phyloP scores from a whole-genome alignment of 2,888 invertebrate species.

The Callyntrura guangdongensis region DNA sequence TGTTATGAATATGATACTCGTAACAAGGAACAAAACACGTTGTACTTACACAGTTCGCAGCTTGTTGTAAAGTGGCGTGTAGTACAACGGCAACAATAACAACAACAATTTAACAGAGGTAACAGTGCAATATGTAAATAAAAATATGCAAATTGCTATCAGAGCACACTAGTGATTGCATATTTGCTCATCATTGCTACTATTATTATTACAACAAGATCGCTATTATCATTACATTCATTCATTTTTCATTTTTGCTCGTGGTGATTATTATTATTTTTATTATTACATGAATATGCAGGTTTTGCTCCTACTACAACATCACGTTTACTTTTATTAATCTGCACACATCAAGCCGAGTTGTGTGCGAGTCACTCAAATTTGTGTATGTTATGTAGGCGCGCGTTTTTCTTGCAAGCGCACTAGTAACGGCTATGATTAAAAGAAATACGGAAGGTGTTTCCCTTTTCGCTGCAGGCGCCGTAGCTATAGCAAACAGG shows the following conservation, averaged over 20 bases:
- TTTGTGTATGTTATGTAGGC: background rate
- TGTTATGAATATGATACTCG: background rate
- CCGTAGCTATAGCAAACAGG: background rate
- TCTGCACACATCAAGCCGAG: conserved; percentile 8
- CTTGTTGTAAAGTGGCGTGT: conserved; percentile 29
- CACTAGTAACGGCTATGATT: too few species aligned
- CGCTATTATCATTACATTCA: conserved; percentile 45
- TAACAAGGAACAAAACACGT: background rate
- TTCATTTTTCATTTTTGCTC: conserved; percentile 2
- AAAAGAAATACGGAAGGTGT: conserved; percentile 51
- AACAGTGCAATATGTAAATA: too few species aligned
- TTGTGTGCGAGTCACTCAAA: background rate
- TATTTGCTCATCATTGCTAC: background rate
- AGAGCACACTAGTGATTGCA: conserved; percentile 1
- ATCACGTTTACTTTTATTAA: conserved; percentile 1
- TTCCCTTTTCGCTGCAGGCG: conserved; percentile 54
- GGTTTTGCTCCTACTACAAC: background rate
- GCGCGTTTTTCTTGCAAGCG: background rate
- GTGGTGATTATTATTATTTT: background rate
- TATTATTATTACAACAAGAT: conserved; percentile 30
- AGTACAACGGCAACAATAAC: background rate
- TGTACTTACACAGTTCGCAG: background rate
- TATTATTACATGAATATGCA: conserved; percentile 33
- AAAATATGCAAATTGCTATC: conserved; percentile 31
- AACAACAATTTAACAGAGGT: background rate